phyloP scores from a whole-genome alignment of 2,888 invertebrate genomes.

The Nomada flava region DNA sequence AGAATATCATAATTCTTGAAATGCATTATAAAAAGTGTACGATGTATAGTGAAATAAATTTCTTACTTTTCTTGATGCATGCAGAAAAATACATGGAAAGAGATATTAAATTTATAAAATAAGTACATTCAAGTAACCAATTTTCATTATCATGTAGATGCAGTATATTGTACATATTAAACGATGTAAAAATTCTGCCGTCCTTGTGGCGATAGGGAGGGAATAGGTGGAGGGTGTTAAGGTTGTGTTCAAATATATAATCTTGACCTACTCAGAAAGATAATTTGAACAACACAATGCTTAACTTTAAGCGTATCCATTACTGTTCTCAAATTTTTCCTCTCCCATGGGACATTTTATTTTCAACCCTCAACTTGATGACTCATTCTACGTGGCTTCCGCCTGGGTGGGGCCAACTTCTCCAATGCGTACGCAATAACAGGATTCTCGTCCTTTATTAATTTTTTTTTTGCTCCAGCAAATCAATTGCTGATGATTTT shows the following conservation, averaged over 20 bases:
- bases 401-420: conserved; percentile 61
- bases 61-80: background rate
- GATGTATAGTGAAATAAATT: background rate
- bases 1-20: background rate
- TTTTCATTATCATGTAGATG: background rate
- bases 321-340: conserved; percentile 32
- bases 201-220: too few species aligned
- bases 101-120: background rate
- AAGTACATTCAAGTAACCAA: background rate
- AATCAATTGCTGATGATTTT: background rate
- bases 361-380: conserved; percentile 52
- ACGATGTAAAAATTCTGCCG: too few species aligned
- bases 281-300: conserved; percentile 4
- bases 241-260: conserved; percentile 13
- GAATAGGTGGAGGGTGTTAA: too few species aligned
- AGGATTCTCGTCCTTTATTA: conserved; percentile 29
- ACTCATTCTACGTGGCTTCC: conserved; percentile 62
- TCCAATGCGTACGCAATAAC: conserved; percentile 33
- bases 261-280: conserved; percentile 19
- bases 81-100: background rate
- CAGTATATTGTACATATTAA: background rate
- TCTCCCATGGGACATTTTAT: conserved; percentile 47
- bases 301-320: conserved; percentile 23
- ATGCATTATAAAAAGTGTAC: background rate
- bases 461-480: background rate